Percentiles rank a stretch among this genome's conserved stretches.
These are phyloP conservation scores for Lucilia cuprina DNA, from an alignment of 1,140 invertebrate species.

Conservation along the genomic window DNA sequence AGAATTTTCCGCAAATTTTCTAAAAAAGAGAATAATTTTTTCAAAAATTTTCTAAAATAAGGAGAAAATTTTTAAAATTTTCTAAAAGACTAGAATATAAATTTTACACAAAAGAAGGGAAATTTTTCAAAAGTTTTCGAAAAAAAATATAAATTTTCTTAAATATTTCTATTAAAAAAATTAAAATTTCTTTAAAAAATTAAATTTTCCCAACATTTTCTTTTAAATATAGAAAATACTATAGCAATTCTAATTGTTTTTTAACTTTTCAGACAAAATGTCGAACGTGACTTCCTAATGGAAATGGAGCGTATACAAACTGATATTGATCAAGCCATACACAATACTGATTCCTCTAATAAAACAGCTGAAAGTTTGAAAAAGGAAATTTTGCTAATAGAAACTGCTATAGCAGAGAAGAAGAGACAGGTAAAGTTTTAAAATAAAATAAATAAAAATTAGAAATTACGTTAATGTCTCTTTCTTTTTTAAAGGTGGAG, in stretches of 20 bases:
- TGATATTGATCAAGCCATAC: slow-evolving; percentile 82
- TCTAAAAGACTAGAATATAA: too few relatives aligned
- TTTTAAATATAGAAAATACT: slow-evolving; percentile 38
- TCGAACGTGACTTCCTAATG: slow-evolving; percentile 76
- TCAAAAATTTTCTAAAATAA: too few relatives aligned
- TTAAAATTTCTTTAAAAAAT: not conserved
- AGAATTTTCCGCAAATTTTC: too few relatives aligned
- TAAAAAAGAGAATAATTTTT: too few relatives aligned
- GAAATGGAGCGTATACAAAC: slow-evolving; percentile 83
- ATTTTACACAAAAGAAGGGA: too few relatives aligned
- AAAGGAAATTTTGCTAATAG: slow-evolving; percentile 77
- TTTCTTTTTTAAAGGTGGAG: slow-evolving; percentile 67
- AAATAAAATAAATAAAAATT: not conserved
- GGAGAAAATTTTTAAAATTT: too few relatives aligned
- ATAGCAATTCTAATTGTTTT: not conserved
- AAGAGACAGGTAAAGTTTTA: slow-evolving; percentile 69
- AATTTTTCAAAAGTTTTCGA: too few relatives aligned
- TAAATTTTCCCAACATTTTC: too few relatives aligned
- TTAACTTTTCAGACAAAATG: slow-evolving; percentile 65
- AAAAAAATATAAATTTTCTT: too few relatives aligned
- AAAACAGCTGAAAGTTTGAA: slow-evolving; percentile 82
- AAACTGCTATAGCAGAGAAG: slow-evolving; percentile 82
- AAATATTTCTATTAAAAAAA: not conserved
- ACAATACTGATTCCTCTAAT: slow-evolving; percentile 79
- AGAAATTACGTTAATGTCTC: not conserved